These are phyloP conservation scores for Drosophila algonquin DNA, from an alignment of 2,888 invertebrate species.

Conservation along the genomic window DNA sequence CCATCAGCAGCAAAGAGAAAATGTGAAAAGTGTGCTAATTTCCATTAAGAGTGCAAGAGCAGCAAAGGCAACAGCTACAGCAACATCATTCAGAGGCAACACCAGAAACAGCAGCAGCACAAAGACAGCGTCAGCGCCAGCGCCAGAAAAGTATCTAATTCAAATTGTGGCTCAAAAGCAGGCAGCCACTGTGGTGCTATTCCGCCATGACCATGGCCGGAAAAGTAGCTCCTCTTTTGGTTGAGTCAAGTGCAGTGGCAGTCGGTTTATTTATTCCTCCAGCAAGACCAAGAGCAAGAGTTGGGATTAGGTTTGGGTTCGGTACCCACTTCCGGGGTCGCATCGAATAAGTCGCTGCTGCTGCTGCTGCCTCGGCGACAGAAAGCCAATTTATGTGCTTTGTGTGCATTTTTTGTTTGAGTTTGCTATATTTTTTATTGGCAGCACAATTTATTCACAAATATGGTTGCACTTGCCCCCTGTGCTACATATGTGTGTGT, in stretches of 20 bases:
- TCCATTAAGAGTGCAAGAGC: conserved; percentile 49
- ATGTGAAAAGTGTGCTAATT: conserved; percentile 68
- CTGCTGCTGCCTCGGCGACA: conserved; percentile 62
- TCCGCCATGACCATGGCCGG: conserved; percentile 22
- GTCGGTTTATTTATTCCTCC: conserved; percentile 48
- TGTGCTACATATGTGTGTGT: conserved; percentile 5
- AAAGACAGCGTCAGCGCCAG: conserved; percentile 48
- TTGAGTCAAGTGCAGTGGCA: conserved; percentile 30
- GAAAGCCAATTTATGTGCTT: conserved; percentile 65
- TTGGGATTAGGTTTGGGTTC: not conserved
- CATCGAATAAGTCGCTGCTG: conserved; percentile 34
- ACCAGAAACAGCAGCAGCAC: conserved; percentile 18
- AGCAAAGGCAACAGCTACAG: conserved; percentile 19
- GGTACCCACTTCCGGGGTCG: not conserved
- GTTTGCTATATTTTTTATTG: conserved; percentile 60
- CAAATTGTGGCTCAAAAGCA: conserved; percentile 51
- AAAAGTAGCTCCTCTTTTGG: conserved; percentile 40
- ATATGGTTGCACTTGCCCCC: conserved; percentile 17
- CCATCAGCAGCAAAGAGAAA: conserved; percentile 37
- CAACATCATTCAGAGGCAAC: conserved; percentile 1
- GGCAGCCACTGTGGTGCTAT: conserved; percentile 25
- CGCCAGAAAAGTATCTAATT: conserved; percentile 59
- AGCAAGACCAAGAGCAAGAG: conserved; percentile 6
- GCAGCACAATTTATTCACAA: conserved; percentile 58
- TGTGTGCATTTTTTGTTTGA: conserved; percentile 52